These are phyloP conservation scores for Dasysyrphus tricinctus DNA, from an alignment of 2,888 invertebrate genomes.

Conservation along the genomic window DNA sequence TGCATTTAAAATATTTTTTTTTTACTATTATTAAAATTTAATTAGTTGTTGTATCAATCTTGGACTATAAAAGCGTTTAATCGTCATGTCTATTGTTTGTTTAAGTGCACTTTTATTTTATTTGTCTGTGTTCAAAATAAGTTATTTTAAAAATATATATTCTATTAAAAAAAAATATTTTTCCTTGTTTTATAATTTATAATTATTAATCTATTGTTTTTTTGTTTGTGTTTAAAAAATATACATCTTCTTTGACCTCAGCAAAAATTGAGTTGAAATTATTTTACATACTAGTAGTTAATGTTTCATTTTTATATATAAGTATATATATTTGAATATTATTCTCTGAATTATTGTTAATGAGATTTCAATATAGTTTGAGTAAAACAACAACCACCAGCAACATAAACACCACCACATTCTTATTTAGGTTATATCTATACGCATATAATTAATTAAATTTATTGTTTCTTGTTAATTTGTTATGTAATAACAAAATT, in stretches of 20 bases:
- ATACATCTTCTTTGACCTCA: conserved; percentile 28
- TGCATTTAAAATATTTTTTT: conserved; percentile 60
- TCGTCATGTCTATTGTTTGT: conserved; percentile 45
- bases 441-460: conserved; percentile 21
- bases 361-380: conserved; percentile 25
- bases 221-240: conserved; percentile 2
- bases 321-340: conserved; percentile 1
- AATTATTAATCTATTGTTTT: conserved; percentile 29
- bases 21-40: conserved; percentile 49
- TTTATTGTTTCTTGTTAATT: conserved; percentile 58
- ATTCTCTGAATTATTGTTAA: conserved; percentile 16
- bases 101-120: conserved; percentile 68
- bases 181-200: conserved; percentile 61
- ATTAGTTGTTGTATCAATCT: conserved; percentile 53
- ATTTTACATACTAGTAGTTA: conserved; percentile 20
- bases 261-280: conserved; percentile 20
- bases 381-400: conserved; percentile 35
- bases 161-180: conserved; percentile 36
- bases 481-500: conserved; percentile 58
- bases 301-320: conserved; percentile 13
- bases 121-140: conserved; percentile 60
- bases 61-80: conserved; percentile 38
- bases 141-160: conserved; percentile 53
- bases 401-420: conserved; percentile 58
- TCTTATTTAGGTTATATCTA: conserved; percentile 56